Evolutionary conservation across 2,888 invertebrate genomes (phyloP).

Genomic region (Geophilus truncorum): DNA sequence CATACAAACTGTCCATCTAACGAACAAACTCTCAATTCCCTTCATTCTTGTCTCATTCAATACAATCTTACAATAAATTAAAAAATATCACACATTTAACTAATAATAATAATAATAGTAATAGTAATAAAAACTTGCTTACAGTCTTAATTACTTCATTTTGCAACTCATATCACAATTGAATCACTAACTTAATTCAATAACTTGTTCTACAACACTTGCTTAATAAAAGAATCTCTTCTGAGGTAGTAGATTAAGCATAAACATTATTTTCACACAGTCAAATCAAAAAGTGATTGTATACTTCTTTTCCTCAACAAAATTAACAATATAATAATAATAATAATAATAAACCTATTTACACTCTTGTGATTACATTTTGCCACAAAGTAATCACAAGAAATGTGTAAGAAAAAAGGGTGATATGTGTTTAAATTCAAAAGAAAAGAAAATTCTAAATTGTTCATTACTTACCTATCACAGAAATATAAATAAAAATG

Average conservation of each 20-base stretch:
- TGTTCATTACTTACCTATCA: neutral
- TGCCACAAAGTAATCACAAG: too few relatives aligned
- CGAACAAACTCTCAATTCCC: neutral
- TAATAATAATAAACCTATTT: too few relatives aligned
- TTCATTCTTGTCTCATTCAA: neutral
- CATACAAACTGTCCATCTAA: neutral
- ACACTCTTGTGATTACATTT: too few relatives aligned
- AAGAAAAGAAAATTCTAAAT: neutral
- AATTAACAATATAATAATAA: too few relatives aligned
- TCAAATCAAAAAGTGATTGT: too few relatives aligned
- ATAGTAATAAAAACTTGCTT: neutral
- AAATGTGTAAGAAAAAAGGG: too few relatives aligned
- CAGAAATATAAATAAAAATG: neutral
- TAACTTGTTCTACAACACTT: neutral
- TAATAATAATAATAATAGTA: neutral
- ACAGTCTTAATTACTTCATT: neutral
- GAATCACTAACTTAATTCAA: neutral
- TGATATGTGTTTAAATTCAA: too few relatives aligned
- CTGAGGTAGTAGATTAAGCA: neutral
- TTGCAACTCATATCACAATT: conserved; percentile 4
- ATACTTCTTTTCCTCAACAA: too few relatives aligned
- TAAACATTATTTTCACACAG: too few relatives aligned
- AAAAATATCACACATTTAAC: neutral
- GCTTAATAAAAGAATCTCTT: neutral
- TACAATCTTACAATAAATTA: neutral